Percentiles rank a stretch among this genome's conserved stretches.
phyloP scores from a whole-genome alignment of 1,140 invertebrate genomes.

The Tribolium castaneum region DNA sequence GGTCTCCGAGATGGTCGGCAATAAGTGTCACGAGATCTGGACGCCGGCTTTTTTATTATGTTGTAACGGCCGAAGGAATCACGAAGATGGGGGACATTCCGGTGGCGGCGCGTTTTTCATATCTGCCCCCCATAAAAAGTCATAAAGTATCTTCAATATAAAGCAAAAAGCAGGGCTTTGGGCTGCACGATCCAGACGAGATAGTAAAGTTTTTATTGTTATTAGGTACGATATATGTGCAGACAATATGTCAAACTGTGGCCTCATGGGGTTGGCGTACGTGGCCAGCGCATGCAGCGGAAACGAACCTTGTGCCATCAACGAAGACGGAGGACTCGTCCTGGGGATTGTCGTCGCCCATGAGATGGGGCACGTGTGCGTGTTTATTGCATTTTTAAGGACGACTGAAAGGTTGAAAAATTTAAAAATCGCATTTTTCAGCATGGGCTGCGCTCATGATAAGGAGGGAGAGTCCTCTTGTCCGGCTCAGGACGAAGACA shows the following conservation, averaged over 20 bases:
- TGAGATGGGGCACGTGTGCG: slow-evolving; percentile 80
- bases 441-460: slow-evolving; percentile 75
- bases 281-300: slow-evolving; percentile 75
- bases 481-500: slow-evolving; percentile 60
- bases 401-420: not conserved
- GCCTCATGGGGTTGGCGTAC: slow-evolving; percentile 75
- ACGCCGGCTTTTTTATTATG: slow-evolving; percentile 34
- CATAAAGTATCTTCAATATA: slow-evolving; percentile 40
- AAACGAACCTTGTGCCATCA: slow-evolving; percentile 73
- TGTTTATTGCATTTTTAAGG: slow-evolving; percentile 1
- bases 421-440: slow-evolving; percentile 62
- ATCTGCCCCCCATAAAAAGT: slow-evolving; percentile 21
- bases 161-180: slow-evolving; percentile 1
- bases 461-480: slow-evolving; percentile 65
- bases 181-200: not conserved
- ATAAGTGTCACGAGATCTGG: slow-evolving; percentile 13
- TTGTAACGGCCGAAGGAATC: slow-evolving; percentile 39
- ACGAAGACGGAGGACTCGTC: slow-evolving; percentile 75
- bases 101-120: slow-evolving; percentile 21
- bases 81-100: slow-evolving; percentile 4
- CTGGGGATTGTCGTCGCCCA: slow-evolving; percentile 77
- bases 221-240: slow-evolving; percentile 61
- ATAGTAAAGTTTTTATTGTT: slow-evolving; percentile 39
- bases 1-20: slow-evolving; percentile 15
- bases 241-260: slow-evolving; percentile 69